Percentiles rank a stretch among this genome's conserved stretches.
Evolutionary conservation across 2,797 vertebrate genomes (phyloP).

Genomic region (Onychomys torridus): DNA sequence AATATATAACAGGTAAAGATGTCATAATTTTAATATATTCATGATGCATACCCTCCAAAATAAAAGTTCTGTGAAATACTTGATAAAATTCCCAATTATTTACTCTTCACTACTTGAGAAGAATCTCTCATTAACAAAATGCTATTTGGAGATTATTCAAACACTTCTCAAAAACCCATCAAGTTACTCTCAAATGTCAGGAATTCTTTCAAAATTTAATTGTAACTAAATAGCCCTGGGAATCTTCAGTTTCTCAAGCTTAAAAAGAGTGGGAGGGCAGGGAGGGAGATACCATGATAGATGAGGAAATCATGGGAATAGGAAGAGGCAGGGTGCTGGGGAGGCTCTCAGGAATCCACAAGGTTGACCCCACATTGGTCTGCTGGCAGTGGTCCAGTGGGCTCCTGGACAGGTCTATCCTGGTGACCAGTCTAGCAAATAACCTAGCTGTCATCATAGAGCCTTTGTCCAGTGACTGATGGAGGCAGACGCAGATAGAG

Average conservation of each 20-base stretch:
- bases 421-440: too few relatives aligned
- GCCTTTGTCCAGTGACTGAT: too few relatives aligned
- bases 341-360: too few relatives aligned
- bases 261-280: too few relatives aligned
- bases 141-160: constrained; percentile 50
- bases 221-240: constrained; percentile 33
- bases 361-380: too few relatives aligned
- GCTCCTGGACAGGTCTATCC: too few relatives aligned
- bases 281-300: too few relatives aligned
- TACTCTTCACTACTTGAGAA: not conserved
- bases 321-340: too few relatives aligned
- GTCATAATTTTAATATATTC: not conserved
- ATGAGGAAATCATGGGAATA: too few relatives aligned
- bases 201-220: constrained; percentile 50
- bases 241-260: constrained; percentile 17
- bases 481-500: too few relatives aligned
- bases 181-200: constrained; percentile 36
- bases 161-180: constrained; percentile 18
- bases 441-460: too few relatives aligned
- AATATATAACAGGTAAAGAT: not conserved
- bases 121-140: not conserved
- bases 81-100: not conserved
- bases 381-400: too few relatives aligned
- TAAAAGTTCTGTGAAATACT: not conserved
- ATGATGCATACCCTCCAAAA: not conserved